Percentiles rank a stretch among this genome's conserved stretches.
Conservation (phyloP, 2,888 invertebrate genomes). For the Drosophila sordidula region DNA sequence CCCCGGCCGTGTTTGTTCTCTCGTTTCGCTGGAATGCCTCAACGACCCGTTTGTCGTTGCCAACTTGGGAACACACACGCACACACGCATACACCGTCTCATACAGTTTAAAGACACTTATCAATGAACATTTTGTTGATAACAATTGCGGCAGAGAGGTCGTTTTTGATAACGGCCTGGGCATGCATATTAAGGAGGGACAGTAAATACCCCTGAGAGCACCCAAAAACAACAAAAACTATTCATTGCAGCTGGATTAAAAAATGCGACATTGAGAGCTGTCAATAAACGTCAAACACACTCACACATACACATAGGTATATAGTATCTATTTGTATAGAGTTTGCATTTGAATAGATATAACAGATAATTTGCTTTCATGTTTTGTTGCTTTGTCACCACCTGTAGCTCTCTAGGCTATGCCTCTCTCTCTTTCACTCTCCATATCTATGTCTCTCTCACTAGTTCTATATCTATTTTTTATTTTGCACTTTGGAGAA, state of each 20-base stretch:
- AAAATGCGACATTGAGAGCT: conserved; percentile 37
- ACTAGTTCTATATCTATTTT: neutral
- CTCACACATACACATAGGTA: conserved; percentile 9
- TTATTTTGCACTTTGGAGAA: conserved; percentile 25
- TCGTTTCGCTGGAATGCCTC: conserved; percentile 46
- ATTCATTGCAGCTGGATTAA: conserved; percentile 29
- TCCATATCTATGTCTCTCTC: conserved; percentile 1
- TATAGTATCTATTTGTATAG: conserved; percentile 15
- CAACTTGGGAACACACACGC: conserved; percentile 12
- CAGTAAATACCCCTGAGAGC: conserved; percentile 36
- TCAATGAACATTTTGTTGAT: conserved; percentile 68
- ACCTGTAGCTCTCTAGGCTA: conserved; percentile 50
- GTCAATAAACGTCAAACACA: conserved; percentile 37
- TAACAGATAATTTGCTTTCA: conserved; percentile 35
- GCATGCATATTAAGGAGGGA: neutral
- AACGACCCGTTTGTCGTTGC: conserved; percentile 12
- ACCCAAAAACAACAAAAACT: conserved; percentile 23
- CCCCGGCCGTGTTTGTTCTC: conserved; percentile 44
- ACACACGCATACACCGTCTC: conserved; percentile 12
- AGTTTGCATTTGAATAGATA: conserved; percentile 48
- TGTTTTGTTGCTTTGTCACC: conserved; percentile 50
- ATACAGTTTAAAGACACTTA: conserved; percentile 46
- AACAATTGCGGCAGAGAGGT: conserved; percentile 48
- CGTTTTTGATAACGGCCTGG: conserved; percentile 37
- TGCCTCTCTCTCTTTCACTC: neutral